Conservation (phyloP, 1,140 invertebrate species). For the Chlorops oryzae region DNA sequence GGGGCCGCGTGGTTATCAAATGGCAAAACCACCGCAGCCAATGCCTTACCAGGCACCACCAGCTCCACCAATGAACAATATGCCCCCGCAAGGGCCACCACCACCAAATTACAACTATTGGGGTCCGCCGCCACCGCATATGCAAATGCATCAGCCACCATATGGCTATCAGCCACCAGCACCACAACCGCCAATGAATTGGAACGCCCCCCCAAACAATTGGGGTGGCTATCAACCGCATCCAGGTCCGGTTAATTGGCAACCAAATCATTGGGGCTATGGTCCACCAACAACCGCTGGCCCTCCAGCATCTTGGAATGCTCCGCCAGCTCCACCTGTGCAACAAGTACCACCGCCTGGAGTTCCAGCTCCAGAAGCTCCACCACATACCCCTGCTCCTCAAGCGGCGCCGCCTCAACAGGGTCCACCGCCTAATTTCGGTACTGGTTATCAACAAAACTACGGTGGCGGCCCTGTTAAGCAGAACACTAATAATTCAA, state of each 20-base stretch:
- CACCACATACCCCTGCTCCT: neutral
- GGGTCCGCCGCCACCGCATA: conserved; percentile 31
- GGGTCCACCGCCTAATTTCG: conserved; percentile 54
- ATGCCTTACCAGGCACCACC: conserved; percentile 28
- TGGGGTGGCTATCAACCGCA: conserved; percentile 29
- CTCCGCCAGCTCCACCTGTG: conserved; percentile 7
- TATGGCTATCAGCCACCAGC: conserved; percentile 33
- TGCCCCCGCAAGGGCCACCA: conserved; percentile 32
- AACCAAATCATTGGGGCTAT: conserved; percentile 44
- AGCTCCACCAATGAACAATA: neutral
- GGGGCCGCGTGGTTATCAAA: neutral
- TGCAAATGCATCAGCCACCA: conserved; percentile 31
- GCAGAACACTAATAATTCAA: conserved; percentile 55
- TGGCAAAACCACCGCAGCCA: conserved; percentile 26
- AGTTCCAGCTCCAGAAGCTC: conserved; percentile 4
- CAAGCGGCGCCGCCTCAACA: conserved; percentile 19
- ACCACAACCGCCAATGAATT: conserved; percentile 33
- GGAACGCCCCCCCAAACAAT: conserved; percentile 27
- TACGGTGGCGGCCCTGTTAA: conserved; percentile 65
- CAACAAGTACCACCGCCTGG: conserved; percentile 35
- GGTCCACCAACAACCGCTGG: neutral
- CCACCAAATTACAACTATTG: conserved; percentile 42
- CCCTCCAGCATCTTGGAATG: conserved; percentile 7
- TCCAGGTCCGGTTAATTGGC: conserved; percentile 24
- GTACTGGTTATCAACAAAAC: conserved; percentile 67